Base-by-base conservation (phyloP, 2,797 vertebrate species). In the Emys orbicularis region DNA sequence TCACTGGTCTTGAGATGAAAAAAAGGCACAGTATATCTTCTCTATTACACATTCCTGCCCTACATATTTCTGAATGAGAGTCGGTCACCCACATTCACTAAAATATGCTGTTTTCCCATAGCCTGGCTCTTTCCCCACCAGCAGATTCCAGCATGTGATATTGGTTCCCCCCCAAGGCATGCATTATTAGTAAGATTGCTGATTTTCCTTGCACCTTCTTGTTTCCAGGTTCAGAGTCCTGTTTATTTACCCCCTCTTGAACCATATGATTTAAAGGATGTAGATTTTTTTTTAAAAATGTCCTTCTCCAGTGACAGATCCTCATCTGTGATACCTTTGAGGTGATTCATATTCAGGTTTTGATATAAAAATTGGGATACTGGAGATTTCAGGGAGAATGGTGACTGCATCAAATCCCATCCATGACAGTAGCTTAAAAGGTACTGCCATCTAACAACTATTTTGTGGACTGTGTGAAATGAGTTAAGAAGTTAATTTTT, bases 151-250 rank as follows among this genome's bases (percentile, higher is more conserved):
- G 87, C 54, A 4, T 3, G 21, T 18, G 76, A n/a, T 74, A 10
- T 84, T 86, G 50, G 80, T 91, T 54, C 65, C 23, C 87, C 29
- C 27, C 6, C 79, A 53, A 65, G 50, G 86, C 18, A 79, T 11
- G n/a, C 44, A 81, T 50, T 44, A 53, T 50, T 49, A 65, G 2
- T 59, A 34, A 1, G 0, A 86, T 37, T 18, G 13, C 59, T 87
- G 59, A 95, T 74, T 49, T 86, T 68, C 44, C 19, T 37, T 81
- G 86, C 80, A 81, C 65, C 50, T 92, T 77, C 74, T 49, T 54
- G 1, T 93, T 88, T 97, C 83, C 80, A 83, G 84, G 79, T 56
- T 68, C n/a, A 15, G 6, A 16, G 49, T 91, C 92, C 61, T 91
- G 23, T 81, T 96, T 90, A 88, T 56, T 68, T 68, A 37, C n/a